phyloP scores from a whole-genome alignment of 2,113 vertebrate species.

The Pachyramphus minor region DNA sequence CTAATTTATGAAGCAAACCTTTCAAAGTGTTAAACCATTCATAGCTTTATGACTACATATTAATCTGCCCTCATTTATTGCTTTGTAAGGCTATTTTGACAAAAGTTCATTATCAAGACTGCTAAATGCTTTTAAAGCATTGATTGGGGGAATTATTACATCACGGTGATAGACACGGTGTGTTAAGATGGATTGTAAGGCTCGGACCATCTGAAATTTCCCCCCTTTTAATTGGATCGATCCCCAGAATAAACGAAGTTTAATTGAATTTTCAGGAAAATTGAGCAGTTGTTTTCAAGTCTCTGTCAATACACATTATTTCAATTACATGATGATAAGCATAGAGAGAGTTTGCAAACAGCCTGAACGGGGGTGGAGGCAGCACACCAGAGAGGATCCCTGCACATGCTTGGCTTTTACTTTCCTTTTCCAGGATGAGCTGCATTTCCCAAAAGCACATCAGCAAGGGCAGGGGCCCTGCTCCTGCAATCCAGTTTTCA shows the following conservation, averaged over 20 bases:
- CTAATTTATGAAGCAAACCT: slow-evolving; percentile 50
- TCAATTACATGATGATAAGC: slow-evolving; percentile 90
- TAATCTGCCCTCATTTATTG: slow-evolving; percentile 86
- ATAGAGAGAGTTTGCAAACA: slow-evolving; percentile 70
- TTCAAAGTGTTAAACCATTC: slow-evolving; percentile 72
- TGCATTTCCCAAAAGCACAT: slow-evolving; percentile 49
- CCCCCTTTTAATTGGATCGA: slow-evolving; percentile 88
- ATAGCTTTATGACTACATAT: slow-evolving; percentile 80
- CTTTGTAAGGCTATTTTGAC: slow-evolving; percentile 90
- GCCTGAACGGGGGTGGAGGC: neutral
- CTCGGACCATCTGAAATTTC: slow-evolving; percentile 78
- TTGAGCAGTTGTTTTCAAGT: slow-evolving; percentile 95
- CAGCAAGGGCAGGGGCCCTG: neutral
- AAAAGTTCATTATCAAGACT: slow-evolving; percentile 92
- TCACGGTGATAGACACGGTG: slow-evolving; percentile 78
- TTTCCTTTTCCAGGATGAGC: slow-evolving; percentile 32
- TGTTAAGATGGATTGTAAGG: slow-evolving; percentile 86
- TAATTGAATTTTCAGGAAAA: slow-evolving; percentile 97
- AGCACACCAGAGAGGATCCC: neutral
- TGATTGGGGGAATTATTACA: slow-evolving; percentile 96
- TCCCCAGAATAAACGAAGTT: slow-evolving; percentile 96
- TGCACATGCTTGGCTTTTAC: neutral
- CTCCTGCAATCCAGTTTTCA: neutral
- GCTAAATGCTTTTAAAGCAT: slow-evolving; percentile 98
- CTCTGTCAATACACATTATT: slow-evolving; percentile 93